Evolutionary conservation across 1,140 invertebrate species (phyloP), one percentile per base, ranked within the genome.

Genomic region (Forficula auricularia): DNA sequence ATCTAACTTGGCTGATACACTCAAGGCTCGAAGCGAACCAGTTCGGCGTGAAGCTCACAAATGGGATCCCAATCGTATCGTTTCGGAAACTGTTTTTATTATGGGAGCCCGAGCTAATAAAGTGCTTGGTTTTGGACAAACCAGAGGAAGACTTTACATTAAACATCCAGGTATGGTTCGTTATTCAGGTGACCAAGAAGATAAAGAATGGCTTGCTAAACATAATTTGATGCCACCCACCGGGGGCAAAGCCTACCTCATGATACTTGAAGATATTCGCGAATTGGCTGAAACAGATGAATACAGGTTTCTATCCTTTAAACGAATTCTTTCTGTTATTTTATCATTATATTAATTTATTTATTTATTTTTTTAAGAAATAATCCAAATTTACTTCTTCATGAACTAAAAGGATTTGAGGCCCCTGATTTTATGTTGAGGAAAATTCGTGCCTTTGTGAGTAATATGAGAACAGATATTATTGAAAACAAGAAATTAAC

Each of bases 161-260:
- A 73, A 82, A 56, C 82, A 86, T 65, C 75, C 81, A 22, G 78
- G 80, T 19, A 49, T 85, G 12, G 73, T 79, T 38, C 71, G 77
- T 53, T 87, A 86, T 61, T 73, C 74, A 40, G 79, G 80, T 33
- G 82, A 87, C 54, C 73, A 73, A 45, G 77, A 82, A 50, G 82
- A 87, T 52, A 83, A 83, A 55, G 77, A 82, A 54, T 85, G 82
- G 82, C 66, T 87, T 18, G 71, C 74, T 38, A 77, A 73, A 47
- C 73, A 82, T 49, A 78, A 79, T 53, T 60, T 81, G 42, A 80
- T 82, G 57, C 75, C 80, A 51, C 72, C 75, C 30, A 77, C 76
- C 40, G 79, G 80, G 10, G 79, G 79, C 6, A 81, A 79, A 61
- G 78, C 80, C 19, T 83, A 82, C 50, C 71, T 87, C 45, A 70